A percentile compares a stretch with the other conserved stretches of the same genome.
phyloP scores from a whole-genome alignment of 2,888 invertebrate genomes.

The Chrysina gloriosa region DNA sequence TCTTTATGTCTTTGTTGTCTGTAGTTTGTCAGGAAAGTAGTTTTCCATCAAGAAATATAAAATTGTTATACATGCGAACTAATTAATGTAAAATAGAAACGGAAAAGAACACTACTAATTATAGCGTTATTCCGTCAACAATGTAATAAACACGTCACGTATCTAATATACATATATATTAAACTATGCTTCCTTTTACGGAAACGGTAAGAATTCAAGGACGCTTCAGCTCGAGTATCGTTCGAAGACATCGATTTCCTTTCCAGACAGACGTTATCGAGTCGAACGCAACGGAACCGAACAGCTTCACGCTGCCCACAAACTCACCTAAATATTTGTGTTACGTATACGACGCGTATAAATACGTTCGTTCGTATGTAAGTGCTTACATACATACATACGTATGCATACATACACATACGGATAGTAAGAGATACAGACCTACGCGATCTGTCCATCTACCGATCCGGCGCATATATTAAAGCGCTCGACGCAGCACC shows the following conservation, averaged over 20 bases:
- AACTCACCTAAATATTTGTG: conserved; percentile 29
- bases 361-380: not conserved
- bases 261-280: not conserved
- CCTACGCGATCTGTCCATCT: too few species aligned
- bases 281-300: not conserved
- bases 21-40: too few species aligned
- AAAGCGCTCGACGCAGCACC: conserved; percentile 1
- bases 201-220: conserved; percentile 11
- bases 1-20: too few species aligned
- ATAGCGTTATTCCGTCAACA: too few species aligned
- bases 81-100: too few species aligned
- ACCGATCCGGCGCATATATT: too few species aligned
- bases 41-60: too few species aligned
- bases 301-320: conserved; percentile 18
- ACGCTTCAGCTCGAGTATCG: not conserved
- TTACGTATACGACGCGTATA: conserved; percentile 4
- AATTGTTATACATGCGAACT: too few species aligned
- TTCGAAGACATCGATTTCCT: not conserved
- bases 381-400: conserved; percentile 7
- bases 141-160: not conserved
- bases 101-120: too few species aligned
- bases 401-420: not conserved
- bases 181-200: conserved; percentile 9
- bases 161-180: not conserved
- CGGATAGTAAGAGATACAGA: too few species aligned